A percentile compares a stretch with the other conserved stretches of the same genome.
Evolutionary conservation across 2,113 vertebrate species (phyloP).

Genomic region (Tupaia chinensis): DNA sequence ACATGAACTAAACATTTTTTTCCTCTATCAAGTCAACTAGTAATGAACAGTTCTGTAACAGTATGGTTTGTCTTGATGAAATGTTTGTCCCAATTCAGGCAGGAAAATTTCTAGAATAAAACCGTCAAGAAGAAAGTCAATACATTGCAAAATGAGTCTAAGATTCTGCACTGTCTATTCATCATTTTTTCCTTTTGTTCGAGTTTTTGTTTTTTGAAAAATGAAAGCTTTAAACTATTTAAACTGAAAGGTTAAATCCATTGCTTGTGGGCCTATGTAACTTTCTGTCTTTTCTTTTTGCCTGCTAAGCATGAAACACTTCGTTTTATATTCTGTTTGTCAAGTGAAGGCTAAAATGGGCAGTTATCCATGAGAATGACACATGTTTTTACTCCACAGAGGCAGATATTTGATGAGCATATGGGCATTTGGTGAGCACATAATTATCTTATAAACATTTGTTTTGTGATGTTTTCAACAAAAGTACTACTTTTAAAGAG

Average conservation of each 20-base stretch:
- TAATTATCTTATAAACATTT: constrained; percentile 67
- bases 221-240: not conserved
- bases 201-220: not conserved
- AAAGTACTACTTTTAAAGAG: constrained; percentile 51
- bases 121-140: constrained; percentile 5
- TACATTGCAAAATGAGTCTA: not conserved
- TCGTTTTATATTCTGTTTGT: not conserved
- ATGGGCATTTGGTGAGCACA: constrained; percentile 46
- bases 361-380: constrained; percentile 48
- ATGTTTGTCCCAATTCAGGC: not conserved
- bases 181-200: not conserved
- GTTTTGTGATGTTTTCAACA: constrained; percentile 50
- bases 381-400: constrained; percentile 41
- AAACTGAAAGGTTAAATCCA: not conserved
- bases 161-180: not conserved
- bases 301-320: constrained; percentile 10
- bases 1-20: not conserved
- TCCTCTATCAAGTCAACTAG: not conserved
- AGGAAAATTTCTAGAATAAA: constrained; percentile 5
- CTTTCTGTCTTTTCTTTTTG: not conserved
- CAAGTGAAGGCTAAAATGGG: constrained; percentile 53
- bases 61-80: not conserved
- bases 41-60: not conserved
- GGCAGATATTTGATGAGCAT: constrained; percentile 51
- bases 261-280: not conserved